Conservation (phyloP, 2,888 invertebrate genomes). For the Diarsia rubi region DNA sequence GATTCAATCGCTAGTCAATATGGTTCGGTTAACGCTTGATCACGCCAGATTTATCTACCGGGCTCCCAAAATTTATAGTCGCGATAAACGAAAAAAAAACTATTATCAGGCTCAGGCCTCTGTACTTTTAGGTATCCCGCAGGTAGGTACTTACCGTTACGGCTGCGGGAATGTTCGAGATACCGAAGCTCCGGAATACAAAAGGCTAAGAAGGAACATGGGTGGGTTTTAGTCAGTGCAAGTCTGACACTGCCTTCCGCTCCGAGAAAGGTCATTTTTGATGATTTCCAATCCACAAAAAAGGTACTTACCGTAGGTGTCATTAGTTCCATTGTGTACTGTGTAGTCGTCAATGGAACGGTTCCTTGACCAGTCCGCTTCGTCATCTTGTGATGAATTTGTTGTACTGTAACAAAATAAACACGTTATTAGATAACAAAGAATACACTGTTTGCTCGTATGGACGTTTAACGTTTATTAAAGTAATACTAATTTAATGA, state of each 20-base stretch:
- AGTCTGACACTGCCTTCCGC: too few relatives aligned
- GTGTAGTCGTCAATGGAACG: constrained; percentile 79
- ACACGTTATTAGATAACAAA: constrained; percentile 23
- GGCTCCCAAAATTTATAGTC: constrained; percentile 43
- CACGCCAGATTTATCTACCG: constrained; percentile 48
- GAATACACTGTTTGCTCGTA: neutral
- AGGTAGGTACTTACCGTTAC: constrained; percentile 14
- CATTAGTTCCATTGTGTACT: constrained; percentile 78
- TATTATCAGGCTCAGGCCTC: constrained; percentile 5
- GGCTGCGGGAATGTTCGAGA: too few relatives aligned
- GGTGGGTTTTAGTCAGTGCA: too few relatives aligned
- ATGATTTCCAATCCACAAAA: too few relatives aligned
- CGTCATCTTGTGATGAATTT: constrained; percentile 84
- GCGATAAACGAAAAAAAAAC: constrained; percentile 24
- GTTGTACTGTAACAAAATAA: constrained; percentile 81
- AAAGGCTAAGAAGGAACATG: too few relatives aligned
- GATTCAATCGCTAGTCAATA: constrained; percentile 39
- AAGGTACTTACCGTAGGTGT: constrained; percentile 78
- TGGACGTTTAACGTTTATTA: constrained; percentile 7
- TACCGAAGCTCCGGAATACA: too few relatives aligned
- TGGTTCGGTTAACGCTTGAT: constrained; percentile 29
- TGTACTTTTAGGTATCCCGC: neutral
- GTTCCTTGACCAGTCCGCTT: constrained; percentile 85
- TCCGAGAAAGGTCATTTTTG: too few relatives aligned
- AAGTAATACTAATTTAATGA: constrained; percentile 19